Conservation (phyloP, 2,797 vertebrate species). For the Carduelis carduelis region DNA sequence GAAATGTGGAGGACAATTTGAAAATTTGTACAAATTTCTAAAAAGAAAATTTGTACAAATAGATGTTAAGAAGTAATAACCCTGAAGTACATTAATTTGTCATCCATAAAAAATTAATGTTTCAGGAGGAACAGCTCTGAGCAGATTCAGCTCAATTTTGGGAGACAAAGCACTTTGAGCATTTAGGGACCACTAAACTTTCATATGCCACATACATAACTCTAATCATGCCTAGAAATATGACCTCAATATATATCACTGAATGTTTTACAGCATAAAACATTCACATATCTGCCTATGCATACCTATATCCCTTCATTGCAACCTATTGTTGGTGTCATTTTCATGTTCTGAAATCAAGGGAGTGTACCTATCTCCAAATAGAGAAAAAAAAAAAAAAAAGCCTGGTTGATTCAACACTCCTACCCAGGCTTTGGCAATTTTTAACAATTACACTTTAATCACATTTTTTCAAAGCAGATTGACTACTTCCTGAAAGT, state of each 20-base stretch:
- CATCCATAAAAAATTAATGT: neutral
- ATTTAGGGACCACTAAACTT: neutral
- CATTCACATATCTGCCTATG: rapidly evolving
- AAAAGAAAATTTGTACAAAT: neutral
- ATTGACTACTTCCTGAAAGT: neutral
- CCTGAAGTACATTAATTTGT: neutral
- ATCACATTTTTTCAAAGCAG: neutral
- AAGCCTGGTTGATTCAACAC: neutral
- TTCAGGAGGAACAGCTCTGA: neutral
- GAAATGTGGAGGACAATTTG: neutral
- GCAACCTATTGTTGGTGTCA: rapidly evolving
- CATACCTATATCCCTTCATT: neutral
- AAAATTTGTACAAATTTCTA: neutral
- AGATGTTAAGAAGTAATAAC: neutral
- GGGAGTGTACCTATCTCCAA: neutral
- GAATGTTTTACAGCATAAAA: neutral
- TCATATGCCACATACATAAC: neutral
- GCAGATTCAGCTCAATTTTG: rapidly evolving
- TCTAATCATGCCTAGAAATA: neutral
- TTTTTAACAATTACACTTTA: neutral
- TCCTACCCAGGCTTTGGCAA: neutral
- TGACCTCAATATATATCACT: neutral
- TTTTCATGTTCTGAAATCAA: neutral
- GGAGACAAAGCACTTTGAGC: neutral
- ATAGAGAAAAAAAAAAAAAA: too few relatives aligned